A percentile compares a stretch with the other conserved stretches of the same genome.
Conservation (phyloP, 2,113 vertebrate species). For the Chaenocephalus aceratus region DNA sequence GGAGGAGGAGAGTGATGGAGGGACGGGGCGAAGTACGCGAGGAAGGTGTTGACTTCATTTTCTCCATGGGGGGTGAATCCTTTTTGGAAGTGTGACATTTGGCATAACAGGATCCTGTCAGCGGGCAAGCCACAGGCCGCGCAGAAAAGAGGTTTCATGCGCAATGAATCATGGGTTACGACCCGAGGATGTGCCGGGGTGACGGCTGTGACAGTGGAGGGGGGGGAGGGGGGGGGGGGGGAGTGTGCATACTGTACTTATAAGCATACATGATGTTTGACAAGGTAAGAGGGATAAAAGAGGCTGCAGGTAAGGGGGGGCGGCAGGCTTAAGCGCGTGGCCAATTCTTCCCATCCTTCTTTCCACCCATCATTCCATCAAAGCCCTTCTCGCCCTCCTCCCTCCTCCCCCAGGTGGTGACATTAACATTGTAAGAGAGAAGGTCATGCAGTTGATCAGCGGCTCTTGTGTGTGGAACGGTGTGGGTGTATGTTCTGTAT, state of each 20-base stretch:
- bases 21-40: constrained; percentile 50
- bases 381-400: too few species aligned
- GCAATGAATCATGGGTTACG: constrained; percentile 58
- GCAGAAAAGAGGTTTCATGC: constrained; percentile 21
- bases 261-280: constrained; percentile 4
- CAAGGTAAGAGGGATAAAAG: constrained; percentile 41
- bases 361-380: constrained; percentile 50
- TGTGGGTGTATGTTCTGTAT: constrained; percentile 42
- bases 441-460: constrained; percentile 77
- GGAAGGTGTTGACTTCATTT: constrained; percentile 73
- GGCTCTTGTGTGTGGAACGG: constrained; percentile 28
- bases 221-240: neutral
- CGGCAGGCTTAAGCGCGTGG: constrained; percentile 24
- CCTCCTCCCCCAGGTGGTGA: constrained; percentile 72
- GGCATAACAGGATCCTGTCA: constrained; percentile 74
- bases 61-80: constrained; percentile 69
- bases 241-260: neutral
- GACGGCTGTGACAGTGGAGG: neutral
- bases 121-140: constrained; percentile 43
- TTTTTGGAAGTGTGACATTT: constrained; percentile 81
- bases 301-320: constrained; percentile 32
- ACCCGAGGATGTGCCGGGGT: constrained; percentile 6
- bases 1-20: constrained; percentile 48
- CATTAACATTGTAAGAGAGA: constrained; percentile 78
- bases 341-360: constrained; percentile 33